Evolutionary conservation across 2,888 invertebrate species (phyloP).

Genomic region (Amiota minor): DNA sequence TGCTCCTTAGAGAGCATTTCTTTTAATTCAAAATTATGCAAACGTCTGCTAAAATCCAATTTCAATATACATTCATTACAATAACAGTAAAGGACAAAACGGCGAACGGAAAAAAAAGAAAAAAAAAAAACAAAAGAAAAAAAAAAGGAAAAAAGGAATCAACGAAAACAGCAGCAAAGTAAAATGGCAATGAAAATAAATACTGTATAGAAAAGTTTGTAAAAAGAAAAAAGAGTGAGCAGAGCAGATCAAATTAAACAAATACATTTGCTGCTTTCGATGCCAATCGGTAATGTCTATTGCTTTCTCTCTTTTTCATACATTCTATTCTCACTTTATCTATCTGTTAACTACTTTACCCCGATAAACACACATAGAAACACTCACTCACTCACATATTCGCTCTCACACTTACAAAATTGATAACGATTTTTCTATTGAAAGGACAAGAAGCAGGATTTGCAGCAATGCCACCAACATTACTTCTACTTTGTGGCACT

Average conservation of each 20-base stretch:
- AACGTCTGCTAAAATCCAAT: slow-evolving; percentile 30
- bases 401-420: slow-evolving; percentile 2
- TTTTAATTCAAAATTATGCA: slow-evolving; percentile 30
- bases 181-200: too few species aligned
- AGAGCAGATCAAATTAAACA: slow-evolving; percentile 1
- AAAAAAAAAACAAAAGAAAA: background rate
- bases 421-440: slow-evolving; percentile 20
- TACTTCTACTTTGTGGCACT: slow-evolving; percentile 8
- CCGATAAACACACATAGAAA: too few species aligned
- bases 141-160: background rate
- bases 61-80: slow-evolving; percentile 26
- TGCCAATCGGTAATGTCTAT: slow-evolving; percentile 22
- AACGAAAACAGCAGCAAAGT: background rate
- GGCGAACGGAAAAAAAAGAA: background rate
- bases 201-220: background rate
- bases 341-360: background rate
- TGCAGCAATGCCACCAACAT: background rate
- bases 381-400: background rate
- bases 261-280: slow-evolving; percentile 26
- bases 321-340: background rate
- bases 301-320: background rate
- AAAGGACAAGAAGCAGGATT: slow-evolving; percentile 25
- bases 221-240: background rate
- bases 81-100: slow-evolving; percentile 14
- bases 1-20: background rate